These are phyloP conservation scores for Numenius phaeopus DNA, from an alignment of 2,797 vertebrate species.

Conservation along the genomic window DNA sequence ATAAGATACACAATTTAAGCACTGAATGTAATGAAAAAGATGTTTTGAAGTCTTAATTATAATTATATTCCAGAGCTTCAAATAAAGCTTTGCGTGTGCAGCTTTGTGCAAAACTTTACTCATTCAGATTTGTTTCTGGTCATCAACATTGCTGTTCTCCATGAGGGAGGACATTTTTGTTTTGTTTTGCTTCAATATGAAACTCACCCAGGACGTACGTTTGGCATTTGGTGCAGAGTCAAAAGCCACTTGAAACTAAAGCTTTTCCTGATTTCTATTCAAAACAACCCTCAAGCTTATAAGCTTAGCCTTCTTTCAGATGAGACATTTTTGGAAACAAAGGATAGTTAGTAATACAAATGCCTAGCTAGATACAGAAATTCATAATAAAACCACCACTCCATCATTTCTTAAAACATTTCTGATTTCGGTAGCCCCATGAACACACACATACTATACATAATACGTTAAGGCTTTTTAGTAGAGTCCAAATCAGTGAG, in stretches of 20 bases:
- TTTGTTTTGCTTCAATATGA: background rate
- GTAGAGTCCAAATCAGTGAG: background rate
- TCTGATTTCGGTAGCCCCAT: background rate
- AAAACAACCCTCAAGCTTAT: background rate
- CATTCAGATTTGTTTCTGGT: background rate
- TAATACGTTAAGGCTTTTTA: background rate
- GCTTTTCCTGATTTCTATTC: background rate
- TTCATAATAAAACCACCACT: background rate
- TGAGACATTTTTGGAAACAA: background rate
- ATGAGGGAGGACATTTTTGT: background rate
- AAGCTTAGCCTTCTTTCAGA: background rate
- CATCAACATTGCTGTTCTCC: background rate
- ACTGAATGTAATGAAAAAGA: slow-evolving; percentile 29
- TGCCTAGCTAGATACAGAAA: background rate
- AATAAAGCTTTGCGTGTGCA: background rate
- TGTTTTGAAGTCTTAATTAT: slow-evolving; percentile 51
- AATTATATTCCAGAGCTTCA: slow-evolving; percentile 18
- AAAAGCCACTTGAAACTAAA: background rate
- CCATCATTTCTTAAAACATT: background rate
- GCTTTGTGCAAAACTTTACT: background rate
- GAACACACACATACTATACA: background rate
- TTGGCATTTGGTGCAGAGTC: background rate
- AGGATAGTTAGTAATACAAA: background rate
- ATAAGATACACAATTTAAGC: slow-evolving; percentile 12
- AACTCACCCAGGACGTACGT: background rate